A percentile compares a stretch with the other conserved stretches of the same genome.
Evolutionary conservation across 2,113 vertebrate species (phyloP).

Genomic region (Pygoscelis adeliae): DNA sequence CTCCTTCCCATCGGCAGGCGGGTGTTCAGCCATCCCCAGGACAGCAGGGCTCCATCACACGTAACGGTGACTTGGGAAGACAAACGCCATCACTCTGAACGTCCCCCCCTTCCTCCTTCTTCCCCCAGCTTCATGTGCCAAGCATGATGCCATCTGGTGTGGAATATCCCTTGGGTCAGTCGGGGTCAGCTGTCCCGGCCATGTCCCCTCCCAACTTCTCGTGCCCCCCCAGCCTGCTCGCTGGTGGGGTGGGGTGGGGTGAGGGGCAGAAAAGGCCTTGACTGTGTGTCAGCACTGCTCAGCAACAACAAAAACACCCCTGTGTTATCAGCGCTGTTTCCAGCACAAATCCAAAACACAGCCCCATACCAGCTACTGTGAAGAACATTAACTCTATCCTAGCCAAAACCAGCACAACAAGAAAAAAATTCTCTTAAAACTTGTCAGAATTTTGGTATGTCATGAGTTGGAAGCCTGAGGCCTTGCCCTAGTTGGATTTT

Average conservation of each 20-base stretch:
- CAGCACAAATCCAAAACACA: neutral
- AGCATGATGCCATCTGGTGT: accelerated
- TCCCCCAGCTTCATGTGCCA: neutral
- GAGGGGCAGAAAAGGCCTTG: neutral
- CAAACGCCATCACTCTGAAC: accelerated
- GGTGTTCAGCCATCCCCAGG: neutral
- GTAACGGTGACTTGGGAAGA: accelerated
- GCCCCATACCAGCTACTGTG: neutral
- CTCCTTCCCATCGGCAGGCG: neutral
- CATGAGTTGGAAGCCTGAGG: neutral
- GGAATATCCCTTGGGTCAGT: too few species aligned
- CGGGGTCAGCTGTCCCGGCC: accelerated
- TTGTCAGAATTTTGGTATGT: neutral
- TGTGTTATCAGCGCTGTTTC: neutral
- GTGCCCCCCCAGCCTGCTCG: neutral
- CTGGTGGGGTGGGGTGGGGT: neutral
- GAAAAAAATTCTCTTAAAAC: neutral
- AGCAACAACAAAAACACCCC: neutral
- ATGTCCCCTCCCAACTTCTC: neutral
- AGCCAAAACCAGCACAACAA: neutral
- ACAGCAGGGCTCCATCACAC: accelerated
- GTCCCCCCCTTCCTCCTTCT: neutral
- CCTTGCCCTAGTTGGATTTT: neutral
- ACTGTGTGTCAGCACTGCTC: too few species aligned
- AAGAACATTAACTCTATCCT: neutral